Evolutionary conservation across 2,888 invertebrate genomes (phyloP).

Genomic region (Yponomeuta plumbellus): DNA sequence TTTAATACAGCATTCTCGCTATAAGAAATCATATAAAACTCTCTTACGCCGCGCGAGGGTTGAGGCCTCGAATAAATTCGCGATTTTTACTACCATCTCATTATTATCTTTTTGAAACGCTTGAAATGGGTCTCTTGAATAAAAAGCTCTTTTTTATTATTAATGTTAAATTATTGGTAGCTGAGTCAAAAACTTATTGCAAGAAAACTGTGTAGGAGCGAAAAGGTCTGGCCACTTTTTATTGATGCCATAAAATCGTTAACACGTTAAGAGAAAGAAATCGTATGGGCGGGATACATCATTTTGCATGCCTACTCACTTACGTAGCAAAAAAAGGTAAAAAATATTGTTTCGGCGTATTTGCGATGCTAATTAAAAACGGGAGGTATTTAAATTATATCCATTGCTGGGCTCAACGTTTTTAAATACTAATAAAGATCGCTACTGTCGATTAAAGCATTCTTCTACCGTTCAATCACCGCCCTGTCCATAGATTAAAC

Average conservation of each 20-base stretch:
- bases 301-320: not conserved
- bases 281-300: not conserved
- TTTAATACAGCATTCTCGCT: constrained; percentile 62
- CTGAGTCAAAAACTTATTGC: constrained; percentile 45
- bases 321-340: not conserved
- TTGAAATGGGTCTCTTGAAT: constrained; percentile 60
- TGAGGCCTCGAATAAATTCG: constrained; percentile 60
- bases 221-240: constrained; percentile 24
- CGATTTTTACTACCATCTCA: constrained; percentile 68
- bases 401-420: not conserved
- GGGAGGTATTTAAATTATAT: not conserved
- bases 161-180: constrained; percentile 64
- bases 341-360: not conserved
- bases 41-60: constrained; percentile 33
- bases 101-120: constrained; percentile 63
- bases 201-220: constrained; percentile 28
- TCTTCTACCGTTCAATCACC: constrained; percentile 26
- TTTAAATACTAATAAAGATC: constrained; percentile 19
- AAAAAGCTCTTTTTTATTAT: constrained; percentile 59
- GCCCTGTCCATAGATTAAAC: constrained; percentile 18
- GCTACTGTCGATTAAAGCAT: constrained; percentile 36
- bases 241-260: constrained; percentile 34
- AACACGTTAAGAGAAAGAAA: not conserved
- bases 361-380: not conserved
- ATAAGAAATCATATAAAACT: constrained; percentile 67